Conservation (phyloP, 2,888 invertebrate genomes). For the Pardosa pseudoannulata region DNA sequence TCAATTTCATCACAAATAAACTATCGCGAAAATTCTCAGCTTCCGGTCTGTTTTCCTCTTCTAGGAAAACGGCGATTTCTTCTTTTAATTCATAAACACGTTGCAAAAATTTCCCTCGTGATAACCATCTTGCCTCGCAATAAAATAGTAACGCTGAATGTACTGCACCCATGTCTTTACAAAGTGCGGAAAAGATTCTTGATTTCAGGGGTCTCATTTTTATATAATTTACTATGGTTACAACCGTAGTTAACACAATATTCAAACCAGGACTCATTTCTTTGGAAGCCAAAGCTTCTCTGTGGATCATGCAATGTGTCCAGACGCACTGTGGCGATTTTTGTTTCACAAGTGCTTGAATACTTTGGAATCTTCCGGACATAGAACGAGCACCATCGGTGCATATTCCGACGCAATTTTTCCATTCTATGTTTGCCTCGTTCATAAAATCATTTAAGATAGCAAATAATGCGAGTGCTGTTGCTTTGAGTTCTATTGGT, state of each 20-base stretch:
- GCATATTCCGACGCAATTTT: slow-evolving; percentile 22
- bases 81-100: slow-evolving; percentile 11
- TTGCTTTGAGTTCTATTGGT: too few species aligned
- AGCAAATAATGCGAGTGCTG: too few species aligned
- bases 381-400: too few species aligned
- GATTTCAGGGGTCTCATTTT: slow-evolving; percentile 5
- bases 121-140: slow-evolving; percentile 18
- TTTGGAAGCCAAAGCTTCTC: too few species aligned
- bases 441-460: too few species aligned
- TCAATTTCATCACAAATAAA: slow-evolving; percentile 57
- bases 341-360: slow-evolving; percentile 32
- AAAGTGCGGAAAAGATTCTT: slow-evolving; percentile 6
- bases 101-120: not conserved
- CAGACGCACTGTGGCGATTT: slow-evolving; percentile 15
- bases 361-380: slow-evolving; percentile 48
- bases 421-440: too few species aligned
- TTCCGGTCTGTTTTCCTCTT: slow-evolving; percentile 47
- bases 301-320: not conserved
- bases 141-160: slow-evolving; percentile 13
- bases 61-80: slow-evolving; percentile 36
- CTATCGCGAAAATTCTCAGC: slow-evolving; percentile 52
- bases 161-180: not conserved
- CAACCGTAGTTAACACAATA: not conserved
- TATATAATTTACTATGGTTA: slow-evolving; percentile 2
- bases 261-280: not conserved